These are phyloP conservation scores for Parascotia fuliginaria DNA, from an alignment of 2,888 invertebrate genomes.

Conservation along the genomic window DNA sequence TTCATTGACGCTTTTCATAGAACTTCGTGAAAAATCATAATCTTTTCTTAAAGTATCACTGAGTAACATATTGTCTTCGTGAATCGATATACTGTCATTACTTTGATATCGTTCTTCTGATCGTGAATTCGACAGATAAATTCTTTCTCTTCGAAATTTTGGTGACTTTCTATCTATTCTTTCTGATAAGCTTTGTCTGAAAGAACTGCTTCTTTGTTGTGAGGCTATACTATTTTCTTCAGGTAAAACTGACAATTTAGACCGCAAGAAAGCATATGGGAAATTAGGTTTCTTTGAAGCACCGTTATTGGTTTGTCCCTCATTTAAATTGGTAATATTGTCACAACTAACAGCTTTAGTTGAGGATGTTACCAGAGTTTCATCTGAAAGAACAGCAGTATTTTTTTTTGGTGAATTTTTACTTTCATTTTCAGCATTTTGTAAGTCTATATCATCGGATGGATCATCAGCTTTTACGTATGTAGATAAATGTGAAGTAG, in stretches of 20 bases:
- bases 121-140: conserved; percentile 80
- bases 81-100: conserved; percentile 80
- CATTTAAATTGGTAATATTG: conserved; percentile 87
- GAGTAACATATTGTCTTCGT: conserved; percentile 75
- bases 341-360: conserved; percentile 90
- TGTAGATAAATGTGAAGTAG: conserved; percentile 90
- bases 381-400: conserved; percentile 63
- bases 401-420: conserved; percentile 71
- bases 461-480: conserved; percentile 93
- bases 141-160: conserved; percentile 72
- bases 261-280: conserved; percentile 91
- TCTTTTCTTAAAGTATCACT: conserved; percentile 71
- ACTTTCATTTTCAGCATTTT: conserved; percentile 73
- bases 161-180: conserved; percentile 78
- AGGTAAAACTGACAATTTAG: conserved; percentile 90
- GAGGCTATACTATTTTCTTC: conserved; percentile 88
- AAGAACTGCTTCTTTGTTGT: conserved; percentile 77
- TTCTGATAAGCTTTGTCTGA: conserved; percentile 84
- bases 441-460: conserved; percentile 90
- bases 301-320: conserved; percentile 75
- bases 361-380: conserved; percentile 74
- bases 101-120: conserved; percentile 87
- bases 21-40: conserved; percentile 71
- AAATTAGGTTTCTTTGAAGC: conserved; percentile 88
- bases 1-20: conserved; percentile 77